These are phyloP conservation scores for Trachelus troglodyta DNA, from an alignment of 2,888 invertebrate genomes.

Conservation along the genomic window DNA sequence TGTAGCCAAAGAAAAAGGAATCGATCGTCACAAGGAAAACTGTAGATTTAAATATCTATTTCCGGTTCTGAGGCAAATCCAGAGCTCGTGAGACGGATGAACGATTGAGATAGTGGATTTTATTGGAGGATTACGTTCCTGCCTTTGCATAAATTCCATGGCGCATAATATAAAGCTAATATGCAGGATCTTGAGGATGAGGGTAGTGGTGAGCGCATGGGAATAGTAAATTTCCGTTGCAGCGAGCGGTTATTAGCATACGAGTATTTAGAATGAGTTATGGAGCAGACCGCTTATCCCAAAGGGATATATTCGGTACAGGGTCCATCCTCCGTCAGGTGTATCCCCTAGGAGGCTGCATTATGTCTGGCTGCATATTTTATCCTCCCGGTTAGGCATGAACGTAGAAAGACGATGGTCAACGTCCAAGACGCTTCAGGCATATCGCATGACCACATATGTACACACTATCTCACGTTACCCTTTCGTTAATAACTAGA, in stretches of 20 bases:
- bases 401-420: neutral
- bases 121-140: slow-evolving; percentile 30
- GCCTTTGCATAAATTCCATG: slow-evolving; percentile 48
- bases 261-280: slow-evolving; percentile 63
- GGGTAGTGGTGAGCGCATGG: slow-evolving; percentile 23
- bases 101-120: slow-evolving; percentile 41
- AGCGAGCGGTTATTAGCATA: slow-evolving; percentile 55
- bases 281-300: slow-evolving; percentile 49
- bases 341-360: slow-evolving; percentile 47
- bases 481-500: neutral
- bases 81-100: slow-evolving; percentile 28
- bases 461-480: neutral
- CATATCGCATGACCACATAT: neutral
- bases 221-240: slow-evolving; percentile 54
- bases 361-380: slow-evolving; percentile 49
- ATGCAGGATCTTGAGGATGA: slow-evolving; percentile 7
- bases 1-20: neutral
- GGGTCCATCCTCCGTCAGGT: slow-evolving; percentile 43
- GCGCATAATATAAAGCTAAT: slow-evolving; percentile 24
- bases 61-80: neutral
- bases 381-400: slow-evolving; percentile 26
- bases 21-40: neutral
- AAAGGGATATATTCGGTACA: slow-evolving; percentile 41
- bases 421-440: neutral
- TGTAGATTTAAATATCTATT: neutral